These are phyloP conservation scores for Neotoma lepida DNA, from an alignment of 2,113 vertebrate genomes.

Conservation along the genomic window DNA sequence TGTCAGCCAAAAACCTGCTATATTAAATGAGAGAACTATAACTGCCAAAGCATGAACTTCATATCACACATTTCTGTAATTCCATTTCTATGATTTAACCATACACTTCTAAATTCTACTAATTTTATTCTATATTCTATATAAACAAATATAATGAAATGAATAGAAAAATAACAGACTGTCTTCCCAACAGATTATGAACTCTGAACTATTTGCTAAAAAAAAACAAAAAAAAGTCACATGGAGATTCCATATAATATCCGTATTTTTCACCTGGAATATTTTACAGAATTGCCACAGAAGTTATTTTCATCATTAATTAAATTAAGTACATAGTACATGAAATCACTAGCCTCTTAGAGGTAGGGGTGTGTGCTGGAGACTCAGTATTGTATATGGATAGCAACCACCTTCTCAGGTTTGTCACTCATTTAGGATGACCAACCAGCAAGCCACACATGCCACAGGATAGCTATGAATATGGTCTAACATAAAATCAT, in stretches of 20 bases:
- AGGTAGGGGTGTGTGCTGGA: not conserved
- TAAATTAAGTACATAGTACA: not conserved
- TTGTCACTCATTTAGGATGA: not conserved
- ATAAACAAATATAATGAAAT: constrained; percentile 58
- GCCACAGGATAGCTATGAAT: not conserved
- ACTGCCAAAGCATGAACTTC: constrained; percentile 20
- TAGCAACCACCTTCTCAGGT: not conserved
- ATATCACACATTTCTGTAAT: constrained; percentile 18
- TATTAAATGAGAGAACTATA: not conserved
- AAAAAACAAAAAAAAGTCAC: constrained; percentile 2
- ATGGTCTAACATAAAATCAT: not conserved
- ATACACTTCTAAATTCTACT: constrained; percentile 29
- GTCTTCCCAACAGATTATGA: constrained; percentile 33
- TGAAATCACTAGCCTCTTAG: not conserved
- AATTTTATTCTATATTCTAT: constrained; percentile 50
- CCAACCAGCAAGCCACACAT: not conserved
- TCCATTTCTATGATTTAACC: not conserved
- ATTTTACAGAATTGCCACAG: not conserved
- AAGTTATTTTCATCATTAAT: constrained; percentile 28
- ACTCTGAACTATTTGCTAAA: constrained; percentile 22
- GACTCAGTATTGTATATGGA: not conserved
- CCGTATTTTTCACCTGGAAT: not conserved
- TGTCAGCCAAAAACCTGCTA: not conserved
- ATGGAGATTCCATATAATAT: not conserved
- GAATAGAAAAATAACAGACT: constrained; percentile 47